These are phyloP conservation scores for Cylindroiulus punctatus DNA, from an alignment of 2,888 invertebrate genomes.

Conservation along the genomic window DNA sequence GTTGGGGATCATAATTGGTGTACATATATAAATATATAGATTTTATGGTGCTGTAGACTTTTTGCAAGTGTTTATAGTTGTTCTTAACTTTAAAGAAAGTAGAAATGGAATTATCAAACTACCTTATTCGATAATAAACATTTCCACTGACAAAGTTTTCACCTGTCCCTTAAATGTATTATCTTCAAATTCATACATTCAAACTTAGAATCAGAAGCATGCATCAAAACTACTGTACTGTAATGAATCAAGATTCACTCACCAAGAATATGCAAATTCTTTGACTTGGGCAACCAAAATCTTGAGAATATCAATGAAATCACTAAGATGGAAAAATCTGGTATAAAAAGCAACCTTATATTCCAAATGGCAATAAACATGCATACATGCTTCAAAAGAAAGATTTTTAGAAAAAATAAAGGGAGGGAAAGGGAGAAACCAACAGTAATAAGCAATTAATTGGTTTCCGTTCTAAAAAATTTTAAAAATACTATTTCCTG, in stretches of 20 bases:
- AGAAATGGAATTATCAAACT: neutral
- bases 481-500: too few relatives aligned
- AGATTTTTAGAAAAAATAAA: neutral
- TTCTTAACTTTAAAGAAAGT: neutral
- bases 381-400: too few relatives aligned
- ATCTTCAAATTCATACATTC: too few relatives aligned
- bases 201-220: neutral
- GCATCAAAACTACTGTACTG: neutral
- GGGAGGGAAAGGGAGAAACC: too few relatives aligned
- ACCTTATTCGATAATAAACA: conserved; percentile 11
- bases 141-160: neutral
- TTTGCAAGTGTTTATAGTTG: conserved; percentile 28
- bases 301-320: conserved; percentile 5
- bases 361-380: neutral
- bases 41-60: neutral
- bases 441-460: too few relatives aligned
- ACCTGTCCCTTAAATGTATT: too few relatives aligned
- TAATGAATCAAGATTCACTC: neutral
- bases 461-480: too few relatives aligned
- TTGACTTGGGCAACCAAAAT: neutral
- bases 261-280: neutral
- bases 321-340: conserved; percentile 35
- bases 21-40: conserved; percentile 40
- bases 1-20: conserved; percentile 31
- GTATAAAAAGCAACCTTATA: neutral